These are phyloP conservation scores for Sebastes schlegelii DNA, from an alignment of 2,113 vertebrate species.

Conservation along the genomic window DNA sequence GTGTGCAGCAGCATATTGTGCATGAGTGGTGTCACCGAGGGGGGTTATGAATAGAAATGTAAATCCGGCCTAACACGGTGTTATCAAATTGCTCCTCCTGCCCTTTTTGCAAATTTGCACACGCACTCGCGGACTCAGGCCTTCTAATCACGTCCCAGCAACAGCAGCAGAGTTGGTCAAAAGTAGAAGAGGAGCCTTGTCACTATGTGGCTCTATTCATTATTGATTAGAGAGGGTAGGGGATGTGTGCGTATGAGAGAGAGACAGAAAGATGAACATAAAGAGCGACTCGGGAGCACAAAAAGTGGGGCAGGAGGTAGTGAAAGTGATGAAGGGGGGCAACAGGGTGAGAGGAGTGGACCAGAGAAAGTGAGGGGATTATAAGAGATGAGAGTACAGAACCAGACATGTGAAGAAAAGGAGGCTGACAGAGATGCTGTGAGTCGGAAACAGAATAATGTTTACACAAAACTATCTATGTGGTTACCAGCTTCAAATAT, in stretches of 20 bases:
- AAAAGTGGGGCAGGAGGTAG: conserved; percentile 10
- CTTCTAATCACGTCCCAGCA: conserved; percentile 48
- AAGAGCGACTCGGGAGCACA: not conserved
- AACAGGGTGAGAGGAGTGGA: not conserved
- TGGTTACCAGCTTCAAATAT: not conserved
- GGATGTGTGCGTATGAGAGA: not conserved
- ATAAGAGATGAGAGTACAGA: not conserved
- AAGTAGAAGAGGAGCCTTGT: conserved; percentile 46
- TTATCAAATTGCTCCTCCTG: conserved; percentile 51
- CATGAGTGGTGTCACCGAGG: conserved; percentile 39
- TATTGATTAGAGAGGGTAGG: conserved; percentile 59
- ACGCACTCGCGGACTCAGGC: not conserved
- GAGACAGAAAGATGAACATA: not conserved
- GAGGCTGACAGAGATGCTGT: not conserved
- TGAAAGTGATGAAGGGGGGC: conserved; percentile 3
- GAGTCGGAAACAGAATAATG: not conserved
- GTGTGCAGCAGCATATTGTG: conserved; percentile 30
- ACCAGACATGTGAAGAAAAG: not conserved
- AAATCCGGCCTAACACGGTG: conserved; percentile 35
- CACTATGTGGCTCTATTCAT: conserved; percentile 56
- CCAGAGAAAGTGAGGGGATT: not conserved
- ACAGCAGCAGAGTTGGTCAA: conserved; percentile 55
- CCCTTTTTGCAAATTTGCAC: conserved; percentile 37
- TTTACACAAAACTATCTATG: not conserved
- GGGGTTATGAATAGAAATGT: conserved; percentile 55